These are phyloP conservation scores for Pangasianodon gigas DNA, from an alignment of 2,113 vertebrate species.

Conservation along the genomic window DNA sequence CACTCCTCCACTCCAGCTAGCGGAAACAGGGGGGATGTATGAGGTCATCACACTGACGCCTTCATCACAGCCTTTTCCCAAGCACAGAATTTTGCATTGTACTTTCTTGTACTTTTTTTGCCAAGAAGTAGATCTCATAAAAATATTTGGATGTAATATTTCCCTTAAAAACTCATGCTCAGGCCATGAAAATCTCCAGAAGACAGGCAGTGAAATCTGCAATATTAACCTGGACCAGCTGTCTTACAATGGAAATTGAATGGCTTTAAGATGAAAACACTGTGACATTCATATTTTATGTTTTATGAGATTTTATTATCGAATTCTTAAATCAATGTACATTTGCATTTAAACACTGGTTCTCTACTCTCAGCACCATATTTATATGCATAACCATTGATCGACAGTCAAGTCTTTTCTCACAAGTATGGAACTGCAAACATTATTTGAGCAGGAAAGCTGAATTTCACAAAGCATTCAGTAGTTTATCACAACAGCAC, in stretches of 20 bases:
- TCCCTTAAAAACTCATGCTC: constrained; percentile 4
- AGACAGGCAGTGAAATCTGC: not conserved
- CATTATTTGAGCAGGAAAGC: not conserved
- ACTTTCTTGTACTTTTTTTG: not conserved
- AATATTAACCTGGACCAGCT: not conserved
- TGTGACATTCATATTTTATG: not conserved
- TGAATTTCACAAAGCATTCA: not conserved
- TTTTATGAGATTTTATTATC: not conserved
- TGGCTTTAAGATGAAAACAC: constrained; percentile 1
- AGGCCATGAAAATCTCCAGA: not conserved
- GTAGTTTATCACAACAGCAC: not conserved
- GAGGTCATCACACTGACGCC: constrained; percentile 35
- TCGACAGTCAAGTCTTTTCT: not conserved
- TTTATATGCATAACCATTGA: not conserved
- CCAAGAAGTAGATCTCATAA: constrained; percentile 13
- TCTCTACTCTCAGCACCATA: not conserved
- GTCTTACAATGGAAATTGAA: not conserved
- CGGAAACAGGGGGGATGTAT: not conserved
- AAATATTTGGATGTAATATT: constrained; percentile 21
- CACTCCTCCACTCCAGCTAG: constrained; percentile 31
- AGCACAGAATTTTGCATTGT: constrained; percentile 15
- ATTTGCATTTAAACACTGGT: not conserved
- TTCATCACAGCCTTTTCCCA: constrained; percentile 31
- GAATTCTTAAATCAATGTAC: constrained; percentile 9
- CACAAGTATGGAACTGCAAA: not conserved